Evolutionary conservation across 1,140 invertebrate species (phyloP), one percentile per base, ranked within the genome.

Genomic region (Camponotus floridanus): DNA sequence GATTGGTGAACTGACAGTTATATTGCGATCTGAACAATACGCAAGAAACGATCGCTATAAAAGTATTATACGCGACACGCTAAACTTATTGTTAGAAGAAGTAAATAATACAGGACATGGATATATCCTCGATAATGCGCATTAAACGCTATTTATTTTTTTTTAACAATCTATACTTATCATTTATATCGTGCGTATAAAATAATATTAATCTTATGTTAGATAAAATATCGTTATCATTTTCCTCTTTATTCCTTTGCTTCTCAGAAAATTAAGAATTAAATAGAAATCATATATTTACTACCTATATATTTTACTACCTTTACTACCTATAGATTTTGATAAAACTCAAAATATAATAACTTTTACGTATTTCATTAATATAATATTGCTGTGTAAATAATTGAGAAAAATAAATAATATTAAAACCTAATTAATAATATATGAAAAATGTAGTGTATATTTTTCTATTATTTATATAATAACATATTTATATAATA

Each of bases 1-100:
- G 18, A 31, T 3, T 8, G 26, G 39, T 21, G 55, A 59, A 83
- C 55, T 48, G 68, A 73, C 79, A 74, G 68, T 48, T 62, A 68
- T 48, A 61, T 3, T 31, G 57, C 55, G 79, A 81, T 51, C 59
- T 36, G 51, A 71, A 67, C 55, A 18, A 61, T 48, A 61, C 45
- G 26, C 26, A 48, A n/a, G 18, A 61, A 83, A 83, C 48, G n/a
- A 74, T 59, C n/a, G 9, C 68, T 83, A 83, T 61, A 73, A 74
- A 74, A 61, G n/a, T 73, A 83, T 48, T 18, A 61, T 59, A 61
- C 39, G 55, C 31, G 39, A 31, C 55, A 45, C 11, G 55, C 13
- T 83, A 73, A 83, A 74, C 55, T 83, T 74, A 31, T 26, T 26
- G 26, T 26, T 26, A 26, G 26, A 26, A 48, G 21, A 74, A 31